Evolutionary conservation across 2,888 invertebrate genomes (phyloP).

Genomic region (Sisyra terminalis): DNA sequence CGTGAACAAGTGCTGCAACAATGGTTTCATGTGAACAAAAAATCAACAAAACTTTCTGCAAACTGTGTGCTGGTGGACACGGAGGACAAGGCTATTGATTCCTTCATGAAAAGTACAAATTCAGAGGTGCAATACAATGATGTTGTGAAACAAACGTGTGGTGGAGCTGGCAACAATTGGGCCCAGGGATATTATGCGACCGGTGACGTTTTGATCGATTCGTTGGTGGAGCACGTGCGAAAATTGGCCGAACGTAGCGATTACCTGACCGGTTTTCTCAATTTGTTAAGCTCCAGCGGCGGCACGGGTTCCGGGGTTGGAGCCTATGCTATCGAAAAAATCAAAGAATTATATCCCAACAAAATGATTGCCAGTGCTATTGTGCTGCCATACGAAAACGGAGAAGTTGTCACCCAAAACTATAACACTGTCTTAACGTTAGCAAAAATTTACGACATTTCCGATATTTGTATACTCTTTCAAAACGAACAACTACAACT

Average conservation of each 20-base stretch:
- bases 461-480: constrained; percentile 27
- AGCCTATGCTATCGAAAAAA: constrained; percentile 25
- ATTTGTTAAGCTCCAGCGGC: constrained; percentile 30
- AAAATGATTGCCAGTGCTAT: constrained; percentile 26
- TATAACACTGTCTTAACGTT: constrained; percentile 33
- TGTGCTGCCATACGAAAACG: constrained; percentile 29
- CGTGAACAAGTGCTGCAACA: constrained; percentile 21
- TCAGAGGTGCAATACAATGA: constrained; percentile 24
- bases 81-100: constrained; percentile 29
- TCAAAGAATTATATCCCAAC: constrained; percentile 28
- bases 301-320: constrained; percentile 37
- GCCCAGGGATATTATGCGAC: constrained; percentile 30
- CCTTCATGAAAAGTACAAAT: constrained; percentile 20
- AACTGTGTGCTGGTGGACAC: constrained; percentile 32
- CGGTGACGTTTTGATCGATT: constrained; percentile 22
- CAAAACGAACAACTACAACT: constrained; percentile 30
- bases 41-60: constrained; percentile 23
- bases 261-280: constrained; percentile 26
- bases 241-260: constrained; percentile 28
- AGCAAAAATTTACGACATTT: constrained; percentile 25
- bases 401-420: constrained; percentile 33
- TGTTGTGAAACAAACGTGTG: constrained; percentile 24
- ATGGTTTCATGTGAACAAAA: constrained; percentile 27
- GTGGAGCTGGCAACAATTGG: constrained; percentile 37
- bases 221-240: constrained; percentile 24